phyloP scores from a whole-genome alignment of 1,140 invertebrate species.

The Tetranychus cinnabarinus region DNA sequence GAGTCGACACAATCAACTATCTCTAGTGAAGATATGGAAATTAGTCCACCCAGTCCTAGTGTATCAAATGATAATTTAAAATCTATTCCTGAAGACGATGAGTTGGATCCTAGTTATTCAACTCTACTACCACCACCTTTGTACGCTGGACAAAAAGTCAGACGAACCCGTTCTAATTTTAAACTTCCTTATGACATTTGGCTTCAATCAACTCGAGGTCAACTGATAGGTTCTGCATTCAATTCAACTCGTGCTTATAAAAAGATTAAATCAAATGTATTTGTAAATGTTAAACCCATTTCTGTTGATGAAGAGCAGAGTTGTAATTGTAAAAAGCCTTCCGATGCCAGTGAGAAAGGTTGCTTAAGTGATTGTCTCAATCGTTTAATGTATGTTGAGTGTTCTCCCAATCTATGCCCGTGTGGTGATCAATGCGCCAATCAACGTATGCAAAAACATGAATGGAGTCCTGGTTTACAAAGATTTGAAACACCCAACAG shows the following conservation, averaged over 20 bases:
- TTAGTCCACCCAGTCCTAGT: background rate
- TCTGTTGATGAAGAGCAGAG: conserved; percentile 55
- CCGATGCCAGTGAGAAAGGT: conserved; percentile 24
- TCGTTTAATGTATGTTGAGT: conserved; percentile 69
- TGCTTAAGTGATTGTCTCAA: conserved; percentile 82
- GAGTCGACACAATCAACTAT: background rate
- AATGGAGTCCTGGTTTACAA: conserved; percentile 60
- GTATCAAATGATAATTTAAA: background rate
- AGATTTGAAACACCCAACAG: conserved; percentile 67
- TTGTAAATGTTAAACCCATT: conserved; percentile 59
- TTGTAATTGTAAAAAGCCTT: conserved; percentile 48
- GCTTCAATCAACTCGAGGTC: conserved; percentile 44
- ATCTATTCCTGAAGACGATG: background rate
- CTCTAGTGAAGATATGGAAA: background rate
- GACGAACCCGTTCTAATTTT: conserved; percentile 40
- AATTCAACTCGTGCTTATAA: conserved; percentile 64
- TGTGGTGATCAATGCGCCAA: conserved; percentile 41
- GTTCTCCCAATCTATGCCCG: conserved; percentile 55
- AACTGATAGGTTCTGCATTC: conserved; percentile 29
- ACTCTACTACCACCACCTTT: conserved; percentile 47
- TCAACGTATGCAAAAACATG: conserved; percentile 65
- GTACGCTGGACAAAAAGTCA: conserved; percentile 51
- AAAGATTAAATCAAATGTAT: conserved; percentile 59
- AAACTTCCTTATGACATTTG: conserved; percentile 71
- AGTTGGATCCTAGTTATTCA: conserved; percentile 16